Base-by-base conservation (phyloP, 2,113 vertebrate species). In the Grallaria varia region DNA sequence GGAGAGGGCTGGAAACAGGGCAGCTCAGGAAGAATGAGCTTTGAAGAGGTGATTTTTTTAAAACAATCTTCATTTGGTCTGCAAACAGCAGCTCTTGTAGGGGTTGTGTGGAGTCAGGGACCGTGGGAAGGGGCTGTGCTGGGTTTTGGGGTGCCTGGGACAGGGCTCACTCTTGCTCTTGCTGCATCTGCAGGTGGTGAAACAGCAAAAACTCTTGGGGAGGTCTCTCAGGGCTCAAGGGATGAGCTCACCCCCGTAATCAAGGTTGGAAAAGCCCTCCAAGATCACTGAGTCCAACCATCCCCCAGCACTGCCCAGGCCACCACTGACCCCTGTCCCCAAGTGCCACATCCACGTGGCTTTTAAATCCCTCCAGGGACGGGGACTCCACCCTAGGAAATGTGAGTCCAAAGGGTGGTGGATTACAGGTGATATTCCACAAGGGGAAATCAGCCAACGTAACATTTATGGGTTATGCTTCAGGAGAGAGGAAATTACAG, bases 201-300 rank as follows among this genome's bases (percentile, higher is more conserved):
- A 83, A 30, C n/a, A 83, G 66, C 66, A 72, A 68, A 50, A 81
- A 14, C 33, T 77, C 68, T 37, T 44, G 18, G 44, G 78, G 89
- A n/a, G 44, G 14, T 42, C 24, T 40, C 19, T 40, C 0, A 0
- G 25, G 37, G 42, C n/a, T 53, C 14, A 21, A 9, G 67, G 16
- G 40, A 23, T 28, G 79, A 42, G 50, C 16, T 67, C 44, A 50
- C 4, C 10, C 24, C 23, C 45, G 4, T 27, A 78, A 45, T 47
- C 47, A 47, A 17, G 42, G 44, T 1, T 45, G 37, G 60, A 30
- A 16, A 59, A 67, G 23, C 8, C 55, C 52, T 45, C 33, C 15
- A 5, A 67, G 56, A 13, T 74, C 27, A 44, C 0, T 3, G 19
- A 20, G 33, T 33, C 37, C 52, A 37, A 6, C 10, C 10, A 11